Evolutionary conservation across 53 echinoderm and acorn worm species (phyloP).

Genomic region (Echinarachnius parma): DNA sequence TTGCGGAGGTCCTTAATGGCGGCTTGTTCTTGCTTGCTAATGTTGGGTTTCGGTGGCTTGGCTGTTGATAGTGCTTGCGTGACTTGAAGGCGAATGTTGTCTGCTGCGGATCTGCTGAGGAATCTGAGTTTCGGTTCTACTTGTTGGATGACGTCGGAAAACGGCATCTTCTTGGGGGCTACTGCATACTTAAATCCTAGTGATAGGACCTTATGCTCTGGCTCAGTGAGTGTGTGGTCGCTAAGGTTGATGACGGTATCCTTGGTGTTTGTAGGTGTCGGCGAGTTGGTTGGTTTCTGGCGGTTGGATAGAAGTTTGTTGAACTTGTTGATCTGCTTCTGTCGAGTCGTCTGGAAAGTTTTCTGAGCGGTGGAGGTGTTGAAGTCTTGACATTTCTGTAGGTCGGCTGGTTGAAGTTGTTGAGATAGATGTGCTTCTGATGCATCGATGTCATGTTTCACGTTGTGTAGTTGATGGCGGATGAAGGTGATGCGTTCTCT

Average conservation of each 20-base stretch:
- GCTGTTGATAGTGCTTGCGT: not conserved
- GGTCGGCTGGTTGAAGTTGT: not conserved
- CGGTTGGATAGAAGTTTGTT: no score
- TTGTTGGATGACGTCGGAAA: not conserved
- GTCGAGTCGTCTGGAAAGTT: not conserved
- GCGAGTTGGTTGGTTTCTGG: not conserved
- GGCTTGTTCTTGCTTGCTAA: not conserved
- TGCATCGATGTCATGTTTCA: not conserved
- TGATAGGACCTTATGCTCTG: not conserved
- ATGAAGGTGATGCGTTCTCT: conserved; percentile 1
- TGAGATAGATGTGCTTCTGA: not conserved
- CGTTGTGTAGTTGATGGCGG: not conserved
- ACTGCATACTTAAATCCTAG: not conserved
- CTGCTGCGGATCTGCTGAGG: not conserved
- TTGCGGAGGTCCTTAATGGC: not conserved
- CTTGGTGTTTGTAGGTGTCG: not conserved
- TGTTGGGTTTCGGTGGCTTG: not conserved
- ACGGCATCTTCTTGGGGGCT: not conserved
- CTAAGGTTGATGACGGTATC: conserved; percentile 1
- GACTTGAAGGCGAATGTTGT: not conserved
- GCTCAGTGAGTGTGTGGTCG: not conserved
- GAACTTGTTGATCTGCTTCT: not conserved
- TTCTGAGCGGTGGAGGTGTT: not conserved
- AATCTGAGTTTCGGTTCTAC: not conserved
- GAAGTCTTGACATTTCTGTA: not conserved